Percentiles rank a stretch among this genome's conserved stretches.
These are phyloP conservation scores for Drosophila longiperda DNA, from an alignment of 2,888 invertebrate genomes.

Conservation along the genomic window DNA sequence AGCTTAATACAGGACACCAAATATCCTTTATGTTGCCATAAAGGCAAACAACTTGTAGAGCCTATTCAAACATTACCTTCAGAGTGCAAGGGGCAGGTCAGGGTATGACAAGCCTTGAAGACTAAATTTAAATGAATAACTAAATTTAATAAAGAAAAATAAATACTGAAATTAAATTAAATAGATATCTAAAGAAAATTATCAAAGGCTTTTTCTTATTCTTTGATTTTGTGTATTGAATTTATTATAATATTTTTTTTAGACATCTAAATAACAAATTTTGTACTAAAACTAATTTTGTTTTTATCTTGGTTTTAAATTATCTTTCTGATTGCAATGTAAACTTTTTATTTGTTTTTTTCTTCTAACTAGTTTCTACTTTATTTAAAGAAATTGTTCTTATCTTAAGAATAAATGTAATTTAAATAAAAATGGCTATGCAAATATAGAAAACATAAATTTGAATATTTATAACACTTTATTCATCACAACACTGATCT, in stretches of 20 bases:
- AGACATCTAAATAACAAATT: neutral
- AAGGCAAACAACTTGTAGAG: constrained; percentile 40
- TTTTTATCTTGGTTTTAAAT: neutral
- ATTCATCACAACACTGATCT: neutral
- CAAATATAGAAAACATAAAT: neutral
- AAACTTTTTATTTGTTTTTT: too few species aligned
- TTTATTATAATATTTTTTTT: neutral
- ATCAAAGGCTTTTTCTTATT: neutral
- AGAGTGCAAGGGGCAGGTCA: constrained; percentile 29
- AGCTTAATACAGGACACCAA: constrained; percentile 5
- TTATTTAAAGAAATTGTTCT: too few species aligned
- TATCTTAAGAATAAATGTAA: neutral
- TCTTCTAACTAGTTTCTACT: neutral
- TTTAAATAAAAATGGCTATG: neutral
- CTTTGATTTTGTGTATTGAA: neutral
- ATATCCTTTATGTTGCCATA: constrained; percentile 54
- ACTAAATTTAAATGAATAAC: neutral
- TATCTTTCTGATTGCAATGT: neutral
- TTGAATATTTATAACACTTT: neutral
- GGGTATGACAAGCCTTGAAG: neutral
- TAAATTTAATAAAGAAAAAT: neutral
- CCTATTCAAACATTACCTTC: neutral
- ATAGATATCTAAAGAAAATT: neutral
- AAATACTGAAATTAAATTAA: neutral
- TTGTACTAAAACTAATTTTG: neutral